Conservation (phyloP, 1,140 invertebrate genomes). For the Archivesica marissinica region DNA sequence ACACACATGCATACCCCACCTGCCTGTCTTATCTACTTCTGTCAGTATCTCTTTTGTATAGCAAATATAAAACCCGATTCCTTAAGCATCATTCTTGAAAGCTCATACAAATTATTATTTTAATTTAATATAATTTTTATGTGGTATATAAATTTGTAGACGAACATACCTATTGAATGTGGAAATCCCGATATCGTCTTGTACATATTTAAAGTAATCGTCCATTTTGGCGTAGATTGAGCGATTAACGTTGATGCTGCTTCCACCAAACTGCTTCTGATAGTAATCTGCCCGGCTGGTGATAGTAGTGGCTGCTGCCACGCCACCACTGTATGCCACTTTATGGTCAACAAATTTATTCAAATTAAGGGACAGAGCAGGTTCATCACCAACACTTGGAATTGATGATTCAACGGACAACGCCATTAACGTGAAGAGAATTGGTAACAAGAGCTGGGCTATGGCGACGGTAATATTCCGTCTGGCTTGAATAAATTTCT, state of each 20-base stretch:
- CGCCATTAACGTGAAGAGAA: slow-evolving; percentile 81
- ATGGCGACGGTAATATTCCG: slow-evolving; percentile 78
- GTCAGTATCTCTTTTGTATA: too few relatives aligned
- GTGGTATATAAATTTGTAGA: too few relatives aligned
- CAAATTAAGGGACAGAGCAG: slow-evolving; percentile 73
- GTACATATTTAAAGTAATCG: slow-evolving; percentile 57
- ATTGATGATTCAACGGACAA: slow-evolving; percentile 79
- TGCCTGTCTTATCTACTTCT: too few relatives aligned
- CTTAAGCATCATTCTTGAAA: too few relatives aligned
- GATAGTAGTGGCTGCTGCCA: background rate
- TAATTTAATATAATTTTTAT: too few relatives aligned
- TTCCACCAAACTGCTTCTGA: background rate
- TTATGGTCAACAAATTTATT: slow-evolving; percentile 58
- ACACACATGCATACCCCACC: too few relatives aligned
- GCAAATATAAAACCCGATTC: too few relatives aligned
- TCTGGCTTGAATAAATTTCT: slow-evolving; percentile 82
- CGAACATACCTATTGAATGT: slow-evolving; percentile 73
- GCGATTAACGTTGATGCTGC: background rate
- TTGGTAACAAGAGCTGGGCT: slow-evolving; percentile 81
- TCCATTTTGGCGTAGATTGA: slow-evolving; percentile 8
- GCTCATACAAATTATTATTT: too few relatives aligned
- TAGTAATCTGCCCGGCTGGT: slow-evolving; percentile 30
- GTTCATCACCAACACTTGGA: slow-evolving; percentile 76
- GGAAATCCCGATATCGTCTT: slow-evolving; percentile 64
- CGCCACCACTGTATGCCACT: slow-evolving; percentile 55